These are phyloP conservation scores for Tachystola acroxantha DNA, from an alignment of 2,888 invertebrate genomes.

Conservation along the genomic window DNA sequence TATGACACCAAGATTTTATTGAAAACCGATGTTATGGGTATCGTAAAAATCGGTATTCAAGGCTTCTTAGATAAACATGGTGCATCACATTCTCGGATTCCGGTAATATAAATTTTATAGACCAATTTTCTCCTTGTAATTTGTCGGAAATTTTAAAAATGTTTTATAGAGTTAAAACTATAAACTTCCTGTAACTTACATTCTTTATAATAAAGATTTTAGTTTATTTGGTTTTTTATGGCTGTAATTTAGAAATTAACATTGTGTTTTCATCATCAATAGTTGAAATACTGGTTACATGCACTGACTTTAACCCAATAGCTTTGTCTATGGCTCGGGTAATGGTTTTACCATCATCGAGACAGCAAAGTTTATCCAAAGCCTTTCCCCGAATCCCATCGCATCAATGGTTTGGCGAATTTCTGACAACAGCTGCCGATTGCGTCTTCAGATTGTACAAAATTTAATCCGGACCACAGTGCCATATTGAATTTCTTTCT, in stretches of 20 bases:
- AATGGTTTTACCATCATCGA: slow-evolving; percentile 17
- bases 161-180: slow-evolving; percentile 18
- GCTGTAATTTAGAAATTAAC: neutral
- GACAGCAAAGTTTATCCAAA: slow-evolving; percentile 38
- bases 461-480: slow-evolving; percentile 69
- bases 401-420: slow-evolving; percentile 52
- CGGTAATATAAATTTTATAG: slow-evolving; percentile 51
- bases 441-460: slow-evolving; percentile 64
- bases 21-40: slow-evolving; percentile 52
- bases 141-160: slow-evolving; percentile 30
- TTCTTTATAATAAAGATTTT: slow-evolving; percentile 6
- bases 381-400: slow-evolving; percentile 29
- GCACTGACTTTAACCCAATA: too few species aligned
- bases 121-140: slow-evolving; percentile 44
- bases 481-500: slow-evolving; percentile 69
- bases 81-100: slow-evolving; percentile 36
- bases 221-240: slow-evolving; percentile 4
- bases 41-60: slow-evolving; percentile 53
- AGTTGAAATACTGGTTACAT: too few species aligned
- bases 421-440: slow-evolving; percentile 69
- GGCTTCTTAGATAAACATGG: slow-evolving; percentile 42
- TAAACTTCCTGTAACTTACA: slow-evolving; percentile 15
- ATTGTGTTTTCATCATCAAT: neutral
- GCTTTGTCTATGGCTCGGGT: too few species aligned
- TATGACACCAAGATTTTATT: slow-evolving; percentile 50